These are phyloP conservation scores for Clarias magur DNA, from an alignment of 2,113 vertebrate genomes.

Conservation along the genomic window DNA sequence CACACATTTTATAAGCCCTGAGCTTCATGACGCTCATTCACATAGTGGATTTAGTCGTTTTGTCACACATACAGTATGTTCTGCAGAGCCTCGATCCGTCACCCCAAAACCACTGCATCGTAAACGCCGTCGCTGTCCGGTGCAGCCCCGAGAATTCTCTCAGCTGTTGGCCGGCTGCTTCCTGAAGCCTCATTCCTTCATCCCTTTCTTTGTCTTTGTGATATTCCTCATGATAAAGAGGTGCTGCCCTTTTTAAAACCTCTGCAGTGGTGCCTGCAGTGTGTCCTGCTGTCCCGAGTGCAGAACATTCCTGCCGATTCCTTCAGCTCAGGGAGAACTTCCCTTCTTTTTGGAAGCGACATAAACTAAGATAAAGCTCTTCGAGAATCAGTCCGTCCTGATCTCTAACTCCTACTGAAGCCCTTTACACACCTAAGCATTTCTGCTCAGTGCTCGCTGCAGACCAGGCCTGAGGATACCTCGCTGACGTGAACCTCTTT, in stretches of 20 bases:
- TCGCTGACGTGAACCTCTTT: slow-evolving; percentile 38
- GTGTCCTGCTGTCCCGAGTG: slow-evolving; percentile 29
- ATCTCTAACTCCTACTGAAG: background rate
- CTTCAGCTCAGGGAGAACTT: slow-evolving; percentile 73
- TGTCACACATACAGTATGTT: background rate
- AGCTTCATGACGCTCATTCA: background rate
- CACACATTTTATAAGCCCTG: background rate
- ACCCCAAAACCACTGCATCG: no score
- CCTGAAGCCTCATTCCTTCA: background rate
- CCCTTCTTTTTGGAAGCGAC: slow-evolving; percentile 16
- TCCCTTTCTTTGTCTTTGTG: background rate
- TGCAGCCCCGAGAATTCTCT: background rate
- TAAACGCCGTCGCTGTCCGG: background rate
- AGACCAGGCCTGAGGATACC: slow-evolving; percentile 55
- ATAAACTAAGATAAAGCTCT: slow-evolving; percentile 17
- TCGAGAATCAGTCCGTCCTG: slow-evolving; percentile 31
- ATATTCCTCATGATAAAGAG: slow-evolving; percentile 1
- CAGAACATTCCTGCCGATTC: slow-evolving; percentile 54
- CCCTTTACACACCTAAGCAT: slow-evolving; percentile 20
- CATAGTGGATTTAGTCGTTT: slow-evolving; percentile 1
- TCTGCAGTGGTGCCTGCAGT: slow-evolving; percentile 26
- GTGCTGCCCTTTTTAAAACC: background rate
- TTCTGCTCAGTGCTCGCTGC: background rate
- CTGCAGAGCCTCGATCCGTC: background rate
- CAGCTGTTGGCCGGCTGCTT: no score